phyloP scores from a whole-genome alignment of 2,888 invertebrate genomes.

The Cheilosia impressa region DNA sequence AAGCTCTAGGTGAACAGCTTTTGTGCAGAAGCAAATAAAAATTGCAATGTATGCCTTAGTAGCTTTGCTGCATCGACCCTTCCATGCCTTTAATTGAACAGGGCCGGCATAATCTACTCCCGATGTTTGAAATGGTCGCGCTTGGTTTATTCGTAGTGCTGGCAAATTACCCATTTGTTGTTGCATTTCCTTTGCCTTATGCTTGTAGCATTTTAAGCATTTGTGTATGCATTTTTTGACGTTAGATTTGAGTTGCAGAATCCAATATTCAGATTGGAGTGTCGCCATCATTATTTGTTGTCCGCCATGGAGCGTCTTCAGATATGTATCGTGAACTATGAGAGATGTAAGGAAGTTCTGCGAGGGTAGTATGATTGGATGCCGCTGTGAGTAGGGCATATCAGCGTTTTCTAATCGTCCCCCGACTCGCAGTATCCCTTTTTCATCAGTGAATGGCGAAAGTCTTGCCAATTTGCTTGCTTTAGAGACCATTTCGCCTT shows the following conservation, averaged over 20 bases:
- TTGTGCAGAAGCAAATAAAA: conserved; percentile 61
- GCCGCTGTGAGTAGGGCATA: conserved; percentile 23
- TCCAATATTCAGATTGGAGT: too few species aligned
- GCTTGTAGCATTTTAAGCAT: conserved; percentile 36
- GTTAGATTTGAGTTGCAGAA: conserved; percentile 2
- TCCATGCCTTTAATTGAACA: conserved; percentile 33
- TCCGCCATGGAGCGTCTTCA: too few species aligned
- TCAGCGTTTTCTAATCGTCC: conserved; percentile 57
- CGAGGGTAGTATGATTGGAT: conserved; percentile 39
- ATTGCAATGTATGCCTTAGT: conserved; percentile 56
- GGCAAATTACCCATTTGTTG: conserved; percentile 44
- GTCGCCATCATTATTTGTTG: too few species aligned
- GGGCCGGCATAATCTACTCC: conserved; percentile 56
- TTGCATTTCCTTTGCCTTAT: conserved; percentile 3
- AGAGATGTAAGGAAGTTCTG: background rate
- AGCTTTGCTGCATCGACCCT: conserved; percentile 43
- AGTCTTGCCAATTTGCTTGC: conserved; percentile 25
- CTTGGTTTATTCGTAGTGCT: background rate
- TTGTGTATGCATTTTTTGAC: conserved; percentile 13
- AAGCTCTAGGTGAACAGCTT: conserved; percentile 14
- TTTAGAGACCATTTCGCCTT: background rate
- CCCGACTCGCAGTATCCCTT: conserved; percentile 48
- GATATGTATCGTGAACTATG: too few species aligned
- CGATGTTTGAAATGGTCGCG: background rate
- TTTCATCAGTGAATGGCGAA: conserved; percentile 53